Conservation (phyloP, 2,797 vertebrate genomes). For the Agapornis canus region DNA sequence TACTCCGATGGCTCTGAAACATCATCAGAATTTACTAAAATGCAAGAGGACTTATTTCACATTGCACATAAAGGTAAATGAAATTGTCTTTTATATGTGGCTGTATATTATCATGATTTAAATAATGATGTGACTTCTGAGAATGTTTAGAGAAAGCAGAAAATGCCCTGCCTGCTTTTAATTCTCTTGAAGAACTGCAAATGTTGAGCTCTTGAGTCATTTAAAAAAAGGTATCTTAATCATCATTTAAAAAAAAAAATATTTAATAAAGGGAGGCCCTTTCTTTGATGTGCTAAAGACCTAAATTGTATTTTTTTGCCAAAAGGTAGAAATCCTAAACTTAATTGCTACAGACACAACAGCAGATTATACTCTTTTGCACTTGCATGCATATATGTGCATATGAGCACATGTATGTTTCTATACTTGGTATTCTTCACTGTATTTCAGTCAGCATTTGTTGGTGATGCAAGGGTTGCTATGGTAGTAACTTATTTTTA, state of each 20-base stretch:
- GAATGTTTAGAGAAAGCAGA: not conserved
- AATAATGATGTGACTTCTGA: not conserved
- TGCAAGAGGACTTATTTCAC: constrained; percentile 94
- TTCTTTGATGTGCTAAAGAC: not conserved
- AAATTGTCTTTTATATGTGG: not conserved
- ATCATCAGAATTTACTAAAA: constrained; percentile 90
- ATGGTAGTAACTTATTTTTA: constrained; percentile 74
- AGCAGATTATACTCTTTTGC: not conserved
- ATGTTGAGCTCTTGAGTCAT: not conserved
- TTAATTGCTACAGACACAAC: not conserved
- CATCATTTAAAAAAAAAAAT: not conserved
- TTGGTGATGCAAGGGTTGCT: constrained; percentile 69
- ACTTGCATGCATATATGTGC: not conserved
- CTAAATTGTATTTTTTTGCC: not conserved
- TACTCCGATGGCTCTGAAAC: constrained; percentile 86
- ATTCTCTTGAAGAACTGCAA: not conserved
- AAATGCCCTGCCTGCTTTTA: not conserved
- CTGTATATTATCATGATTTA: not conserved
- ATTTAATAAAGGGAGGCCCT: not conserved
- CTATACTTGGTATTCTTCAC: not conserved
- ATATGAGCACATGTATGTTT: not conserved
- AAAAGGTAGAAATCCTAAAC: not conserved
- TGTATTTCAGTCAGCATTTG: constrained; percentile 39
- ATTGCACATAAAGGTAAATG: constrained; percentile 89
- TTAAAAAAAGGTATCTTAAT: not conserved